A percentile compares a stretch with the other conserved stretches of the same genome.
These are phyloP conservation scores for Poicephalus gulielmi DNA, from an alignment of 2,113 vertebrate genomes.

Conservation along the genomic window DNA sequence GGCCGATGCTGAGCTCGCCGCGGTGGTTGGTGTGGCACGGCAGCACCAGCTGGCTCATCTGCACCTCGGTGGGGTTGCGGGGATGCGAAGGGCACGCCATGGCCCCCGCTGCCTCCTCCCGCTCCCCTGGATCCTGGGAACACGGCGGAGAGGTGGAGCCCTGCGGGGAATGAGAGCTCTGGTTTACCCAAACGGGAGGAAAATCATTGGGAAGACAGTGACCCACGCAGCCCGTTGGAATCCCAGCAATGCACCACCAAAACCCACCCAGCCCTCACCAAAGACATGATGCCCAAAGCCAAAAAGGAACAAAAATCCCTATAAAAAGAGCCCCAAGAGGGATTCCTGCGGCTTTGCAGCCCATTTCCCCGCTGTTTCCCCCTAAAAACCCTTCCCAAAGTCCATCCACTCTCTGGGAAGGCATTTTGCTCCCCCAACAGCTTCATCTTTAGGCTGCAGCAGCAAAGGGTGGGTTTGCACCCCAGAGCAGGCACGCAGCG, in stretches of 20 bases:
- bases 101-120: neutral
- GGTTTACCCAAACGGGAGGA: neutral
- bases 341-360: neutral
- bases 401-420: neutral
- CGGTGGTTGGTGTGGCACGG: constrained; percentile 94
- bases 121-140: constrained; percentile 50
- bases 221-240: accelerated
- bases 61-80: constrained; percentile 90
- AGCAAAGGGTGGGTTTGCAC: neutral
- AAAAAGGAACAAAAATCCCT: neutral
- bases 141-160: neutral
- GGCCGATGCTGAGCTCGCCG: constrained; percentile 86
- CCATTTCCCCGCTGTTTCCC: neutral
- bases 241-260: neutral
- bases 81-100: neutral
- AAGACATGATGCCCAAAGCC: accelerated
- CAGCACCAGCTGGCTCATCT: constrained; percentile 97
- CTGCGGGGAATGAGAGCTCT: neutral
- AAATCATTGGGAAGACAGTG: accelerated
- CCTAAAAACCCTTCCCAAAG: neutral
- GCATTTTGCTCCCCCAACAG: neutral
- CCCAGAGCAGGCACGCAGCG: neutral
- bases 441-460: neutral
- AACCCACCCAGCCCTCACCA: neutral
- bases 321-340: neutral